Evolutionary conservation across 2,888 invertebrate genomes (phyloP).

Genomic region (Pelosia muscerda): DNA sequence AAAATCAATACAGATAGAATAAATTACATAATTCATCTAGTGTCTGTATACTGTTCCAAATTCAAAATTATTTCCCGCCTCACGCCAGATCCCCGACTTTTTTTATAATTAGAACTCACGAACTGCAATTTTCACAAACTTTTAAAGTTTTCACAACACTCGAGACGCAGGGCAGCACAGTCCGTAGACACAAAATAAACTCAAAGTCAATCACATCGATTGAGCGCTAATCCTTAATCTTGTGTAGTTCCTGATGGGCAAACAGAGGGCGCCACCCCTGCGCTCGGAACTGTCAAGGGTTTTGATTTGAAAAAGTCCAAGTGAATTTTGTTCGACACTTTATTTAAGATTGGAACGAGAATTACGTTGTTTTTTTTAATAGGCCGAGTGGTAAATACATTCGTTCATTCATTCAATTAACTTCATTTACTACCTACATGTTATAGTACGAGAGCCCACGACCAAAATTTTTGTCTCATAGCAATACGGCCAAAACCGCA

Average conservation of each 20-base stretch:
- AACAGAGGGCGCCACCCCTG: conserved; percentile 55
- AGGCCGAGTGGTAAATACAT: not conserved
- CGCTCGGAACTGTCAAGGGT: conserved; percentile 15
- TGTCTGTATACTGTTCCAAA: no score
- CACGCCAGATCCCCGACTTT: no score
- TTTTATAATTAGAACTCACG: no score
- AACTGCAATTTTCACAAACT: no score
- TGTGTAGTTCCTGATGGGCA: conserved; percentile 52
- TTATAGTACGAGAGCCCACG: no score
- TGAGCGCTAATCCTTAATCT: conserved; percentile 47
- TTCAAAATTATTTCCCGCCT: no score
- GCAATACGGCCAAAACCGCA: no score
- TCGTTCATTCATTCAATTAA: not conserved
- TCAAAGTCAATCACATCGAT: conserved; percentile 41
- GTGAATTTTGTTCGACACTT: conserved; percentile 20
- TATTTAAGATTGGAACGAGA: conserved; percentile 29
- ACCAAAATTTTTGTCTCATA: no score
- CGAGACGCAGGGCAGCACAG: not conserved
- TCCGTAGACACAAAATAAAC: conserved; percentile 17
- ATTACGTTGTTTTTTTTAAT: not conserved
- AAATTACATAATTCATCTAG: no score
- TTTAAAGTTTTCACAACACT: not conserved
- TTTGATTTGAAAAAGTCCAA: conserved; percentile 15
- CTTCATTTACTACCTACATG: not conserved
- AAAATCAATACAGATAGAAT: no score